Conservation (phyloP, 1,140 invertebrate species). For the Drosophila rufa region DNA sequence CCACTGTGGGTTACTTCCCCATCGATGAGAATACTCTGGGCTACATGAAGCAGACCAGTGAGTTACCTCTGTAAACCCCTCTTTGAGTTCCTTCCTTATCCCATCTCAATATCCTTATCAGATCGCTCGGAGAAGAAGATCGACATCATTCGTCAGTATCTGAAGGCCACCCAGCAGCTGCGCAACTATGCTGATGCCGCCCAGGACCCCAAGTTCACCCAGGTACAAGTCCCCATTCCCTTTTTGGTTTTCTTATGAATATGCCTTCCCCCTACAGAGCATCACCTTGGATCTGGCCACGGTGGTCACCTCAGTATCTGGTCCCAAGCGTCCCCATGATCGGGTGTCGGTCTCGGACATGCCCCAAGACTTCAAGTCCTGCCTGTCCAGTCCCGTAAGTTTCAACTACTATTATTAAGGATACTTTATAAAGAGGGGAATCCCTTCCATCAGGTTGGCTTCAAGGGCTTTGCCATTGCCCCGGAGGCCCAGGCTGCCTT, state of each 20-base stretch:
- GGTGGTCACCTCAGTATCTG: constrained; percentile 97
- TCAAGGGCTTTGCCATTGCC: constrained; percentile 96
- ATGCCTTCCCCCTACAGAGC: constrained; percentile 85
- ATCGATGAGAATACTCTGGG: constrained; percentile 94
- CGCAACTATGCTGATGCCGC: constrained; percentile 92
- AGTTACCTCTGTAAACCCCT: constrained; percentile 29
- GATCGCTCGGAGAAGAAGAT: constrained; percentile 94
- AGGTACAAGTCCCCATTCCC: constrained; percentile 85
- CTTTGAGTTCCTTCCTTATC: background rate
- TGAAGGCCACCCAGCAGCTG: constrained; percentile 92
- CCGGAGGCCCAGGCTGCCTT: constrained; percentile 88
- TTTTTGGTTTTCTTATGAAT: background rate
- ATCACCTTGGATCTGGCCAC: constrained; percentile 95
- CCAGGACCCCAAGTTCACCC: constrained; percentile 95
- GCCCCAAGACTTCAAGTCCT: constrained; percentile 95
- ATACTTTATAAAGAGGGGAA: no score
- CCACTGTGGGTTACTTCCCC: constrained; percentile 98
- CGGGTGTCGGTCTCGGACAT: constrained; percentile 95
- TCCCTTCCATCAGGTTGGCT: constrained; percentile 90
- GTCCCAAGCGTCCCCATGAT: constrained; percentile 98
- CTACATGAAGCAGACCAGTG: constrained; percentile 96
- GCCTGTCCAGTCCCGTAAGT: constrained; percentile 95
- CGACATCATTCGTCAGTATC: constrained; percentile 93
- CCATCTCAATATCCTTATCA: constrained; percentile 81
- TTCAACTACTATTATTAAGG: background rate